Base-by-base conservation (phyloP, 2,113 vertebrate species). In the Brachirus orientalis region DNA sequence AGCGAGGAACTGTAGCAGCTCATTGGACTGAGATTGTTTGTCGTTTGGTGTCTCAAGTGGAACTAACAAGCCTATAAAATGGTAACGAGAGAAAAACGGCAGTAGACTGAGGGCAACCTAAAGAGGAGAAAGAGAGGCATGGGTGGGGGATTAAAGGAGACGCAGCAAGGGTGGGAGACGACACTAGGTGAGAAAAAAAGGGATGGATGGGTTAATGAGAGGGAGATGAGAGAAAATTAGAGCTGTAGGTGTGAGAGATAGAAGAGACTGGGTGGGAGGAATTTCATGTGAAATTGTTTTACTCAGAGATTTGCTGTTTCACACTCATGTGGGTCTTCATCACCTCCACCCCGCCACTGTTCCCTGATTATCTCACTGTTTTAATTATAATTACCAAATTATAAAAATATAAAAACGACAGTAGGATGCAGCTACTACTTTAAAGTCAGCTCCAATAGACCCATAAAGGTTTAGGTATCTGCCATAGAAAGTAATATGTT, bases 31-130 rank as follows among this genome's bases (percentile, higher is more conserved):
- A 67, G 85, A 92, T 88, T 92, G 89, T 91, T 91, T 91, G 87
- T 91, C 84, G 90, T 90, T 91, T 91, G 87, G 75, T 83, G 87
- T 89, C 86, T 91, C 87, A 87, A 90, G 89, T 93, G 90, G 91
- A 93, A 93, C 90, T 93, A 92, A 93, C 89, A 92, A 91, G 91
- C 86, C 86, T 83, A 87, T 90, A 88, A 87, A 87, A 85, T 17
- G 61, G 72, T 60, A 85, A 85, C 70, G 38, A 82, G 79, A 65
- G 61, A 45, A 59, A 61, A 69, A 1, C 1, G 11, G 19, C 19
- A 55, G 56, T 77, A 64, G 71, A 75, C 8, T 50, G 56, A 57
- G 65, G 47, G 38, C 8, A 51, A 83, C 51, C 14, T 53, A 12
- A 17, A 8, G 20, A 28, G 18, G 7, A 51, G 37, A 60, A 47